Conservation (phyloP, 1,140 invertebrate species). For the Drosophila bocki region DNA sequence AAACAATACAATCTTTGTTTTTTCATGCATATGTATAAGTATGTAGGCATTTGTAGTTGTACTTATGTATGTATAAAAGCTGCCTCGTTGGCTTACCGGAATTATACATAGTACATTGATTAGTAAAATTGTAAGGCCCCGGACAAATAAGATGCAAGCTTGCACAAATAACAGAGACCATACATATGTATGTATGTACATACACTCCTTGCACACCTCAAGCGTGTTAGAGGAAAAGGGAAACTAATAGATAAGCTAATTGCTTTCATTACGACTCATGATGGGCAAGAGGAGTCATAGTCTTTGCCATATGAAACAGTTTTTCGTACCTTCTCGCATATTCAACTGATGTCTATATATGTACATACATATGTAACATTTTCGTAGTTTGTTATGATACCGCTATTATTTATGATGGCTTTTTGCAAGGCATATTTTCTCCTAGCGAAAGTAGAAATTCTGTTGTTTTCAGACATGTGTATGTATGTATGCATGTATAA, state of each 20-base stretch:
- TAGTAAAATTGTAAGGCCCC: not conserved
- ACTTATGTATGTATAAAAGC: not conserved
- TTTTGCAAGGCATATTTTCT: too few relatives aligned
- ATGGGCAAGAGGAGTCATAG: not conserved
- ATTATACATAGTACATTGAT: not conserved
- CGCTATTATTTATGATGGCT: too few relatives aligned
- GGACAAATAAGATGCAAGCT: not conserved
- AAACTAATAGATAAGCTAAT: not conserved
- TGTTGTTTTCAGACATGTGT: not conserved
- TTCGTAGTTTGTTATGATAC: not conserved
- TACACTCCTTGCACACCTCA: not conserved
- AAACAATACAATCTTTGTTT: not conserved
- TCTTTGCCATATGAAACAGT: not conserved
- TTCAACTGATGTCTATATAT: too few relatives aligned
- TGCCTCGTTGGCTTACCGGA: conserved; percentile 4
- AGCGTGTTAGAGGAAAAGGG: not conserved
- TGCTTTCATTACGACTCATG: not conserved
- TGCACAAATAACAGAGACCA: not conserved
- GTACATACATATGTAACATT: not conserved
- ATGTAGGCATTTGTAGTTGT: not conserved
- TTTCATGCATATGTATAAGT: not conserved
- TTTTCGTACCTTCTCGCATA: not conserved
- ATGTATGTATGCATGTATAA: not conserved
- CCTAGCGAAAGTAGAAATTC: too few relatives aligned
- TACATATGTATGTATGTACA: too few relatives aligned